Evolutionary conservation across 2,797 vertebrate species (phyloP).

Genomic region (Masticophis lateralis): DNA sequence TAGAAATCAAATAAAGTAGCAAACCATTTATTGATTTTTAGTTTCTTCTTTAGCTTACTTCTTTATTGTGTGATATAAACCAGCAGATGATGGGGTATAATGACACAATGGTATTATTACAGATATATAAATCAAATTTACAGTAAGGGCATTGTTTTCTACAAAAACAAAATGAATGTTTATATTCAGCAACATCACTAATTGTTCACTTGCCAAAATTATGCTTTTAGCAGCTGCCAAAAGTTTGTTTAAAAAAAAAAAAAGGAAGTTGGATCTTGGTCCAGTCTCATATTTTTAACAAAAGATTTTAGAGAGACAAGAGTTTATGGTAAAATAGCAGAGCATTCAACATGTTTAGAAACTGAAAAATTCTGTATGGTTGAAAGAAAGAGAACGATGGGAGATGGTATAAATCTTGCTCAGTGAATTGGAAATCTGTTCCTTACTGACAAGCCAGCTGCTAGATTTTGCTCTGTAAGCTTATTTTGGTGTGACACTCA

Average conservation of each 20-base stretch:
- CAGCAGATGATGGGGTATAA: neutral
- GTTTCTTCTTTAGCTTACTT: neutral
- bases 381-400: neutral
- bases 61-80: neutral
- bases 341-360: neutral
- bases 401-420: neutral
- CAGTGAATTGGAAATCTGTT: neutral
- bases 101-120: neutral
- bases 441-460: slow-evolving; percentile 18
- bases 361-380: neutral
- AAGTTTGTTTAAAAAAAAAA: neutral
- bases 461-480: slow-evolving; percentile 10
- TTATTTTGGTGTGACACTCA: neutral
- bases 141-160: neutral
- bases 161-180: neutral
- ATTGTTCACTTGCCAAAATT: neutral
- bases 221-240: neutral
- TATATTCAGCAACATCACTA: neutral
- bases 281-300: neutral
- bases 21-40: neutral
- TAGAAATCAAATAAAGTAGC: neutral
- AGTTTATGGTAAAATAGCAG: neutral
- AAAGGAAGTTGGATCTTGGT: neutral
- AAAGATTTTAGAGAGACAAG: neutral
- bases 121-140: neutral